Evolutionary conservation across 2,113 vertebrate genomes (phyloP).

Genomic region (Furnarius figulus): DNA sequence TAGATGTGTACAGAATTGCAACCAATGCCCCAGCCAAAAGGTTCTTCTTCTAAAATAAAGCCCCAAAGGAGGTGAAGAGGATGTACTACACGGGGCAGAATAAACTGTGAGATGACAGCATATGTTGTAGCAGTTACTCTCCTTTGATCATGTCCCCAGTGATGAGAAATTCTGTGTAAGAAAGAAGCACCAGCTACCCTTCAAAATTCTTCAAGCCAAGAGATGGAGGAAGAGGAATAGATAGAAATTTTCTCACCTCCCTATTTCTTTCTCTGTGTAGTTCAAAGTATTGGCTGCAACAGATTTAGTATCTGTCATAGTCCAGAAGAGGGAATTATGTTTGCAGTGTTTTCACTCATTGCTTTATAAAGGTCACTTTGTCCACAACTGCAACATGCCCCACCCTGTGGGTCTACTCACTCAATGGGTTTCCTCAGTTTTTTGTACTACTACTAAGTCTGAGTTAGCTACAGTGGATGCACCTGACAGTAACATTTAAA

Average conservation of each 20-base stretch:
- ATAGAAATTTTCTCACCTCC: not conserved
- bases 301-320: not conserved
- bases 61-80: not conserved
- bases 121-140: not conserved
- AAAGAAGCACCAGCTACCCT: not conserved
- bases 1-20: not conserved
- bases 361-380: not conserved
- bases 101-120: not conserved
- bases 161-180: not conserved
- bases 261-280: not conserved
- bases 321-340: not conserved
- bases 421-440: not conserved
- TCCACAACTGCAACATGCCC: not conserved
- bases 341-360: not conserved
- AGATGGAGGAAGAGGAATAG: not conserved
- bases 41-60: not conserved
- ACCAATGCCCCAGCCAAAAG: not conserved
- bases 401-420: not conserved
- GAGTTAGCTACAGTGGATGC: not conserved
- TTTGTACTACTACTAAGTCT: not conserved
- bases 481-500: not conserved
- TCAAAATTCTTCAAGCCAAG: not conserved
- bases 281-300: not conserved
- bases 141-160: not conserved
- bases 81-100: accelerated